Percentiles rank a stretch among this genome's conserved stretches.
These are phyloP conservation scores for Morone chrysops DNA, from an alignment of 2,113 vertebrate genomes.

Conservation along the genomic window DNA sequence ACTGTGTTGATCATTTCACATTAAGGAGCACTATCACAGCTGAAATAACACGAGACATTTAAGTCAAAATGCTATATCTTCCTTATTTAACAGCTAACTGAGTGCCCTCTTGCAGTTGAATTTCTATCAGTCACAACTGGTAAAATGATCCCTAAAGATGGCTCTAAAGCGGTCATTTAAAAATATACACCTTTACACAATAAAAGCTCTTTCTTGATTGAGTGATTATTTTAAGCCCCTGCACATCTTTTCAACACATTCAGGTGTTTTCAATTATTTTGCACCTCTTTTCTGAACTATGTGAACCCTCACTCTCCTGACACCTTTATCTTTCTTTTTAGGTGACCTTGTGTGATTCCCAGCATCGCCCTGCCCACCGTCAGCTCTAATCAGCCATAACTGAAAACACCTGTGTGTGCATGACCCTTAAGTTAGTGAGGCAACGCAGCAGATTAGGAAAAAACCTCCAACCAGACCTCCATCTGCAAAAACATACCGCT, in stretches of 20 bases:
- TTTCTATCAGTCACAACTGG: not conserved
- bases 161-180: not conserved
- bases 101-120: not conserved
- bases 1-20: not conserved
- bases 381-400: slow-evolving; percentile 28
- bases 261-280: not conserved
- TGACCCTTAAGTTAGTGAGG: slow-evolving; percentile 15
- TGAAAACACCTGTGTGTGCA: slow-evolving; percentile 33
- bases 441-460: not conserved
- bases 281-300: not conserved
- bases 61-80: not conserved
- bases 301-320: not conserved
- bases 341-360: slow-evolving; percentile 21
- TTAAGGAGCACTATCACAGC: not conserved
- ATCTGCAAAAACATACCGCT: not conserved
- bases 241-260: too few relatives aligned
- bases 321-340: not conserved
- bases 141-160: not conserved
- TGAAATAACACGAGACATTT: not conserved
- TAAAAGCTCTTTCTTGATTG: not conserved
- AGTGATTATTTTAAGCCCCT: not conserved
- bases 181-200: not conserved
- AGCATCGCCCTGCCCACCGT: slow-evolving; percentile 5
- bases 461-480: not conserved
- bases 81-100: not conserved